Conservation (phyloP, 2,797 vertebrate genomes). For the Spheniscus humboldti region DNA sequence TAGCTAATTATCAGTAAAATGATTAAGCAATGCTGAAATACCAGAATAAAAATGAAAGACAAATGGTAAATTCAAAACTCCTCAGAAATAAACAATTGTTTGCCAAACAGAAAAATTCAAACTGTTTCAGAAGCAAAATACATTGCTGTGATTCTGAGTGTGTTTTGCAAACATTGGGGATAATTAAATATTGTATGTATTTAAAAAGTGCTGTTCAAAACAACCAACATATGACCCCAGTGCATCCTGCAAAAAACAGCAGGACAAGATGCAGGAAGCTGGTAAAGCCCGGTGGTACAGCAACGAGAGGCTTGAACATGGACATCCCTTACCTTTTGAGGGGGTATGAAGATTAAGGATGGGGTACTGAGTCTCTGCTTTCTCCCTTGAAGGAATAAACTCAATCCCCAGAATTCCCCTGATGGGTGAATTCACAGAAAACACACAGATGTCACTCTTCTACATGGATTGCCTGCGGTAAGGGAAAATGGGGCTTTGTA, state of each 20-base stretch:
- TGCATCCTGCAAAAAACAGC: background rate
- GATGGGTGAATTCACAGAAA: background rate
- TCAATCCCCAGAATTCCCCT: background rate
- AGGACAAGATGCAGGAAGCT: background rate
- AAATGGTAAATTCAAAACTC: background rate
- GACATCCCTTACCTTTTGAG: background rate
- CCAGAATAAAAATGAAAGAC: background rate
- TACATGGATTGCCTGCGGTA: background rate
- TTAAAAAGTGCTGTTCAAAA: background rate
- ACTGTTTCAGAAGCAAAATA: background rate
- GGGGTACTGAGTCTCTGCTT: background rate
- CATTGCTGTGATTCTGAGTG: background rate
- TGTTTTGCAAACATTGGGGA: background rate
- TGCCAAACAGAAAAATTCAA: background rate
- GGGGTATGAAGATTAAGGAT: background rate
- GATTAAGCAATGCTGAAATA: background rate
- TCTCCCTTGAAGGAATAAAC: background rate
- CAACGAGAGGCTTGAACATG: background rate
- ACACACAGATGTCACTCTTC: background rate
- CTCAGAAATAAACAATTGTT: background rate
- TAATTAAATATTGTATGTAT: background rate
- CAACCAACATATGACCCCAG: background rate
- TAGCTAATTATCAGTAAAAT: background rate
- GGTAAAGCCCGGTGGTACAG: background rate
- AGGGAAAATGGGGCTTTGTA: conserved; percentile 3